phyloP scores from a whole-genome alignment of 2,113 vertebrate genomes.

The Megatriorchis doriae region DNA sequence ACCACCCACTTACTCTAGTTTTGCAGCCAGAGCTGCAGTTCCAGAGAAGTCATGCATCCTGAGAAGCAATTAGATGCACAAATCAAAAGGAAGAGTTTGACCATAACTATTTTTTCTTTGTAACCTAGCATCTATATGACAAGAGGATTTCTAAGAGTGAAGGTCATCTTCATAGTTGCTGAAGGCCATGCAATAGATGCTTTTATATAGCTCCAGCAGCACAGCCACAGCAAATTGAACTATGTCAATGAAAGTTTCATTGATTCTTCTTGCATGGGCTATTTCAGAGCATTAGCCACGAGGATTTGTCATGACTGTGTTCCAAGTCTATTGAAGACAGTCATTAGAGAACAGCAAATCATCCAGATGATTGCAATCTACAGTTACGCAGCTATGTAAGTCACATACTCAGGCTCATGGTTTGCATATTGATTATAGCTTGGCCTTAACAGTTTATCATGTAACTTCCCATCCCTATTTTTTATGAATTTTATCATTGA shows the following conservation, averaged over 20 bases:
- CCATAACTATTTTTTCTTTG: background rate
- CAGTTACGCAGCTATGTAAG: background rate
- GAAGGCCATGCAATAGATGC: background rate
- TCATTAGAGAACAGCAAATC: background rate
- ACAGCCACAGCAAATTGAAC: background rate
- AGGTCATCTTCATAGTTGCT: background rate
- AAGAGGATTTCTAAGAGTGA: background rate
- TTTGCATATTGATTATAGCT: conserved; percentile 1
- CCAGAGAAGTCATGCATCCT: background rate
- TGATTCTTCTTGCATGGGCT: background rate
- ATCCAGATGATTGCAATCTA: background rate
- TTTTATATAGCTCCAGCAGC: background rate
- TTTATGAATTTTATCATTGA: background rate
- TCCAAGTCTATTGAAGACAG: background rate
- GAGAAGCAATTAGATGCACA: background rate
- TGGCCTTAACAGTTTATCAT: conserved; percentile 7
- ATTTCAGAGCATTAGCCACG: background rate
- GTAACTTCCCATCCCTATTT: background rate
- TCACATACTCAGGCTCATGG: background rate
- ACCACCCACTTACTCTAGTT: background rate
- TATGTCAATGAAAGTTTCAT: background rate
- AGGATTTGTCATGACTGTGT: background rate
- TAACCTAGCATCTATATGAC: background rate
- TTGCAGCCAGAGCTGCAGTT: background rate
- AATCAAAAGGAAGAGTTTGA: background rate